Percentiles rank a stretch among this genome's conserved stretches.
Conservation (phyloP, 1,140 invertebrate species). For the Colletes latitarsis region DNA sequence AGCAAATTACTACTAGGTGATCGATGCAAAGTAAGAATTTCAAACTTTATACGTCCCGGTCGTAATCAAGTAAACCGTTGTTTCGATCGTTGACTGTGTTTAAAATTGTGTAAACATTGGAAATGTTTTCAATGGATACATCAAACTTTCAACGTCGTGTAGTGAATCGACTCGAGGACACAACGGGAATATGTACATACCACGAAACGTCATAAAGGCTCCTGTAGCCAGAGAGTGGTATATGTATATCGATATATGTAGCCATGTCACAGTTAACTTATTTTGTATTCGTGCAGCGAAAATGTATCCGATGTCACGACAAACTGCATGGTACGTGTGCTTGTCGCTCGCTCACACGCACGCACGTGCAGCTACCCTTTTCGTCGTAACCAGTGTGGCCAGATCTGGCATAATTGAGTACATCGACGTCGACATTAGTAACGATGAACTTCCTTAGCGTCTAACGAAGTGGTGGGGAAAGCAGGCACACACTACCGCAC, state of each 20-base stretch:
- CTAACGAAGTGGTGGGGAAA: too few species aligned
- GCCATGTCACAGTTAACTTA: slow-evolving; percentile 29
- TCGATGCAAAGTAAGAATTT: too few species aligned
- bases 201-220: slow-evolving; percentile 15
- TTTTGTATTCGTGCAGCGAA: slow-evolving; percentile 45
- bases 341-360: neutral
- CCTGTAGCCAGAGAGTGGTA: neutral
- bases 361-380: slow-evolving; percentile 13
- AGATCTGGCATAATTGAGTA: too few species aligned
- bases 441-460: too few species aligned
- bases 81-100: too few species aligned
- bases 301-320: slow-evolving; percentile 35
- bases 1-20: too few species aligned
- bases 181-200: slow-evolving; percentile 18
- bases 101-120: slow-evolving; percentile 46
- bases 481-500: too few species aligned
- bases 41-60: too few species aligned
- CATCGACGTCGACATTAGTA: too few species aligned
- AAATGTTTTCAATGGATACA: slow-evolving; percentile 18
- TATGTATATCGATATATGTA: neutral
- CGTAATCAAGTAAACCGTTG: too few species aligned
- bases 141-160: slow-evolving; percentile 40
- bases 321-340: slow-evolving; percentile 19
- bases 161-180: slow-evolving; percentile 49
- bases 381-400: too few species aligned